Evolutionary conservation across 2,888 invertebrate species (phyloP), one percentile per base, ranked within the genome.

Genomic region (Calliphora vomitoria): DNA sequence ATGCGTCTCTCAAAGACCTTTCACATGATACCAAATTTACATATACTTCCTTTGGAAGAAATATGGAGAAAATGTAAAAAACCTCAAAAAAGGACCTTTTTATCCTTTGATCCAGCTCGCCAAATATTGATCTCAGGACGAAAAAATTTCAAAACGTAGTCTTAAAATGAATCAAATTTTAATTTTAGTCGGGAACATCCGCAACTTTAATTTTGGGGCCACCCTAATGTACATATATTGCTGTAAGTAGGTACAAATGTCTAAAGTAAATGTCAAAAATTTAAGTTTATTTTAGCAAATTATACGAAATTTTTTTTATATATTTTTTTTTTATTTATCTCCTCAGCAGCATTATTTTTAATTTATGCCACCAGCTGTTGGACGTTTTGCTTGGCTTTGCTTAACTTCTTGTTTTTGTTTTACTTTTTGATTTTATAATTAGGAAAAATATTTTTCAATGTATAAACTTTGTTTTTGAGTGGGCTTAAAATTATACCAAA

Each of bases 341-440:
- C 25, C 31, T 50, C 35, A 38, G 3, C 35, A 50, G 60, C 47
- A 58, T 58, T 68, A 69, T 58, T 68, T 58, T 58, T 79, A 68
- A 68, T 79, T 68, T 58, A 79, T 58, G 38, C 78, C 78, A 66
- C 53, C 78, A 62, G 18, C 66, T 66, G 50, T 50, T 66, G 4
- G 25, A 44, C n/a, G 6, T 60, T 38, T 66, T 25, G 60, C 20
- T 38, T 66, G n/a, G 60, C 20, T 66, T 50, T 25, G 8, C 8
- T 55, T 41, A 18, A n/a, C 25, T 47, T 25, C 18, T 66, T 1
- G 0, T 25, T 68, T 8, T 47, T 58, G 25, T 68, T 47, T 47
- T 8, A 6, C 8, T 62, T 62, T 35, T 79, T 68, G 18, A 55
- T 68, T 58, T 55, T 25, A 44, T 68, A 44, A 58, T 79, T 79